Evolutionary conservation across 1,140 invertebrate species (phyloP).

Genomic region (Danaus plexippus): DNA sequence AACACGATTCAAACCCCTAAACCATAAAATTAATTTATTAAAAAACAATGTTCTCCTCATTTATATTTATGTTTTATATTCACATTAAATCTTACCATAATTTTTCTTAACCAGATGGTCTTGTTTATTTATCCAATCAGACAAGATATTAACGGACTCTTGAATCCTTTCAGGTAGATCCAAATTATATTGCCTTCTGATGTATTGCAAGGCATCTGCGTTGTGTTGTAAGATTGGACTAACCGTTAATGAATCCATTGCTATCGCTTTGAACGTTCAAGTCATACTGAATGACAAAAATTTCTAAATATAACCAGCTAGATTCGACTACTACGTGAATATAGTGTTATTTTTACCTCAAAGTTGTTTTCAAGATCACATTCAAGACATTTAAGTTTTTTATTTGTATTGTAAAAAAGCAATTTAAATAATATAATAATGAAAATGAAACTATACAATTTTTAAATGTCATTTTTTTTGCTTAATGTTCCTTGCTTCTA

Average conservation of each 20-base stretch:
- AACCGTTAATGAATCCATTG: conserved; percentile 14
- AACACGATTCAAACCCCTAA: too few species aligned
- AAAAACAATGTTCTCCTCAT: too few species aligned
- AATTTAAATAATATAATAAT: background rate
- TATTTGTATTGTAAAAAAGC: too few species aligned
- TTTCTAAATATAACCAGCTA: too few species aligned
- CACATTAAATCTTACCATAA: conserved; percentile 18
- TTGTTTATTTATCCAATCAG: conserved; percentile 25
- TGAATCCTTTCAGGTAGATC: conserved; percentile 15
- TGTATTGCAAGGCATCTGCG: conserved; percentile 13
- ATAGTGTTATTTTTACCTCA: too few species aligned
- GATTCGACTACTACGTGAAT: too few species aligned
- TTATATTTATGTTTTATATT: conserved; percentile 1
- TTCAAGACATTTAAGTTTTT: too few species aligned
- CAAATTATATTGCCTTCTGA: conserved; percentile 22
- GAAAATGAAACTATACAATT: background rate
- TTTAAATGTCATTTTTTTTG: too few species aligned
- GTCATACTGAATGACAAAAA: too few species aligned
- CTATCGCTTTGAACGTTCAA: background rate
- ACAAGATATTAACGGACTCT: conserved; percentile 17
- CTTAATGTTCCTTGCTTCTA: too few species aligned
- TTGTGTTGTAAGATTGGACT: conserved; percentile 15
- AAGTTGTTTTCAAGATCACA: too few species aligned
- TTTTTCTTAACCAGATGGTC: conserved; percentile 21
- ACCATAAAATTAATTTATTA: too few species aligned